Evolutionary conservation across 1,140 invertebrate genomes (phyloP), one percentile per base, ranked within the genome.

Genomic region (Heliconius nattereri): DNA sequence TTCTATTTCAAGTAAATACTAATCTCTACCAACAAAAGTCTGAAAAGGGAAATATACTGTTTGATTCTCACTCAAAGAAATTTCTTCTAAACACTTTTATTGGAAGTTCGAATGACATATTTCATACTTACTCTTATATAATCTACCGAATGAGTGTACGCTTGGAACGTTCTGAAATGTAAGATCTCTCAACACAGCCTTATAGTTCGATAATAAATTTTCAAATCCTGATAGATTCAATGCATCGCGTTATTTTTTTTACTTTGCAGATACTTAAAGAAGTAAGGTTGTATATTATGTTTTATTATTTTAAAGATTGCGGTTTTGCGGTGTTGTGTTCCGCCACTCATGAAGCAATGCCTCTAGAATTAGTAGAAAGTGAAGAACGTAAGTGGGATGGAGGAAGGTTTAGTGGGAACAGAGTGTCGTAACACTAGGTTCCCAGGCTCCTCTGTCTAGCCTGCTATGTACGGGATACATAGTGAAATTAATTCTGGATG

Each of bases 91-190:
- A 60, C 57, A n/a, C n/a, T 60, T 60, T 13, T 60, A n/a, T 60
- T 23, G 57, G 20, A 60, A 60, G 23, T 60, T 60, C 20, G n/a
- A 60, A 60, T 60, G 2, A 60, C 23, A 23, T 60, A 60, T 60
- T 60, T 26, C 57, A 66, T 9, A 23, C 54, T 11, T 23, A 23
- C n/a, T 20, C 19, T 20, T 52, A 52, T 20, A 60, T 66, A 66
- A 66, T 66, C 23, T 66, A 66, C 60, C 23, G 16, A 66, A 66
- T 66, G 60, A 29, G 60, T 66, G 60, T 66, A 66, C 60, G 60
- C 60, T 66, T 29, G 11, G 26, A 66, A 29, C 26, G 26, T 66
- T 66, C 60, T 66, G 60, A 29, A 66, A 66, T 3, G 3, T n/a
- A 26, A 0, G 57, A 60, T 23, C 26, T 29, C 60, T 66, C 26